Evolutionary conservation across 2,888 invertebrate species (phyloP), one percentile per base, ranked within the genome.

Genomic region (Ischnus inquisitorius): DNA sequence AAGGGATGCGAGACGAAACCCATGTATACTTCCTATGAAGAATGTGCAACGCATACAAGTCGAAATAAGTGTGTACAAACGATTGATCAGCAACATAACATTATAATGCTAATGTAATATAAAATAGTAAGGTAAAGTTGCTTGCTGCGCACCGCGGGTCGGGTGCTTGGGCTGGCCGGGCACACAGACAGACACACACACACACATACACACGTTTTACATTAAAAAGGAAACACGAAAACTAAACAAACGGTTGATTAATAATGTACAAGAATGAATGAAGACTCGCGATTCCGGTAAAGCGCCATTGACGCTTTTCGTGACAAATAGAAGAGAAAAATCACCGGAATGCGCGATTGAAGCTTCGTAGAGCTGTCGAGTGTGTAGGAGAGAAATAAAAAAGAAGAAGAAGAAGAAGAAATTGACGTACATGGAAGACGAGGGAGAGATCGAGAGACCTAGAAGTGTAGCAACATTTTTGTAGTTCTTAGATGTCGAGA

Each of bases 91-190:
- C 60, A 68, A 74, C 39, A 79, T 75, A 79, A 83, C 71, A 80
- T 83, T 80, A 64, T 80, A 77, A 80, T 28, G 51, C 68, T 89
- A 89, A 86, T 90, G 89, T 92, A 92, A 91, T 90, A 91, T 91
- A 90, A 86, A 86, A 90, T 91, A 90, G 90, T 90, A 90, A 90
- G 90, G 89, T 91, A 90, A 92, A 91, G 90, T 89, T 91, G 91
- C 91, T 92, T 91, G 92, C 91, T 92, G 89, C 91, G 91, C 91
- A 91, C 90, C 89, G 90, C 91, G 91, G 92, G 90, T 90, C 91
- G 85, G 90, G 91, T 92, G 92, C 91, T 90, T 91, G 90, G 92
- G 91, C 92, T 91, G 90, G 88, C 88, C 91, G 91, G 91, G 85
- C 86, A 88, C 88, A 88, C 39, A 60, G 43, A 48, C 28, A 60